Conservation (phyloP, 2,113 vertebrate species). For the Mormyrus iriodes region DNA sequence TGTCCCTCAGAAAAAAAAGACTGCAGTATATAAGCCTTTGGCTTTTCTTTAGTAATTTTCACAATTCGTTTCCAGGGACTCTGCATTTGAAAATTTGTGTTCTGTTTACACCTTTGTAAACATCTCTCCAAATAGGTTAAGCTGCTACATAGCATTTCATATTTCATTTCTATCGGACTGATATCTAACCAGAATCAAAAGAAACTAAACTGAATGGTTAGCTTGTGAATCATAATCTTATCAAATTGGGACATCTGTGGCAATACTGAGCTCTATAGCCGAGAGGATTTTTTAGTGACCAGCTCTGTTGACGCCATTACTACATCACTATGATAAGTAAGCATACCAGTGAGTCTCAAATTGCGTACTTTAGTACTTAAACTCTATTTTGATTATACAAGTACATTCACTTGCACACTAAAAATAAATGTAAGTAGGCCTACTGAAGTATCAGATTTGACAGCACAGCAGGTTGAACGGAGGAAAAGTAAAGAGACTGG, state of each 20-base stretch:
- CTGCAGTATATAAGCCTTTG: not conserved
- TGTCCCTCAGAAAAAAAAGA: not conserved
- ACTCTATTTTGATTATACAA: not conserved
- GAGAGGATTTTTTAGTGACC: not conserved
- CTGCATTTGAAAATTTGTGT: not conserved
- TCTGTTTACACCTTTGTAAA: not conserved
- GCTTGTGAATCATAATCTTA: not conserved
- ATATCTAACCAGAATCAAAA: not conserved
- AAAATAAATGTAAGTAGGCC: not conserved
- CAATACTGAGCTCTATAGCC: not conserved
- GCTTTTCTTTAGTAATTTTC: not conserved
- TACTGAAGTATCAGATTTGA: not conserved
- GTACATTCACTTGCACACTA: not conserved
- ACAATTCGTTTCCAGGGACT: not conserved
- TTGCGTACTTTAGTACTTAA: not conserved
- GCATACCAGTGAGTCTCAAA: not conserved
- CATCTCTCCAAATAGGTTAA: not conserved
- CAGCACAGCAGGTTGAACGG: not conserved
- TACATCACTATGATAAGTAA: not conserved
- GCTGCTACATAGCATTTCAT: not conserved
- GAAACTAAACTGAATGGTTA: not conserved
- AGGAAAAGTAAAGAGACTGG: not conserved
- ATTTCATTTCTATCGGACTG: not conserved
- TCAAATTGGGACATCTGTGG: not conserved
- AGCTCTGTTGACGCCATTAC: not conserved